Evolutionary conservation across 2,113 vertebrate species (phyloP), one percentile per base, ranked within the genome.

Genomic region (Colistium nudipinnis): DNA sequence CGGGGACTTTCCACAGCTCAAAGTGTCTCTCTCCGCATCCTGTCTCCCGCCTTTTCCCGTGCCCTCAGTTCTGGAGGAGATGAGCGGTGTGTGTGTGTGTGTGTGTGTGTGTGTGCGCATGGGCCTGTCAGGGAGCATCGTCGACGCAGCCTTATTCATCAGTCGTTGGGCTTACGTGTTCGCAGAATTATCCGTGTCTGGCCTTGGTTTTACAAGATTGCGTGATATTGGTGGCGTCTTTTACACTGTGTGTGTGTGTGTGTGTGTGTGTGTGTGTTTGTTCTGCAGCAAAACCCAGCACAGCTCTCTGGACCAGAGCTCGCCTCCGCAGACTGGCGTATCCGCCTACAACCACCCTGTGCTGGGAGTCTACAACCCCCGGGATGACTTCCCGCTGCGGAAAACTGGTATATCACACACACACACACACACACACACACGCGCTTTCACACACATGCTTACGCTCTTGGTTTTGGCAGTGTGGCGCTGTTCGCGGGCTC

Each of bases 231-330:
- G 30, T 13, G 12, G 13, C 14, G 44, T 13, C 27, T 70, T 49
- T 73, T 44, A 74, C 36, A 13, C 4, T 43, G n/a, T 49, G 0
- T 61, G 17, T 47, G 16, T 63, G 59, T 75, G 2, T 60, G 5
- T 52, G n/a, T n/a, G n/a, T n/a, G n/a, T n/a, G n/a, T 49, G 0
- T 61, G 17, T 47, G 16, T 63, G 59, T 75, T 2, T 60, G 5
- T 52, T 63, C 14, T 65, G 19, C 78, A 98, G 96, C 89, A 98
- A 97, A 87, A 96, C 97, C 1, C 96, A 98, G 82, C 96, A 98
- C 90, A 97, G 96, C 87, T 98, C 96, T 43, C 88, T 98, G 83
- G 97, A 98, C 91, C 96, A 98, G 94, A 96, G 96, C 86, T 96
- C 97, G 14, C 96, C 96, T 10, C 96, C 96, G n/a, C 97, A 96